Conservation (phyloP, 2,888 invertebrate species). For the Campoletis raptor region DNA sequence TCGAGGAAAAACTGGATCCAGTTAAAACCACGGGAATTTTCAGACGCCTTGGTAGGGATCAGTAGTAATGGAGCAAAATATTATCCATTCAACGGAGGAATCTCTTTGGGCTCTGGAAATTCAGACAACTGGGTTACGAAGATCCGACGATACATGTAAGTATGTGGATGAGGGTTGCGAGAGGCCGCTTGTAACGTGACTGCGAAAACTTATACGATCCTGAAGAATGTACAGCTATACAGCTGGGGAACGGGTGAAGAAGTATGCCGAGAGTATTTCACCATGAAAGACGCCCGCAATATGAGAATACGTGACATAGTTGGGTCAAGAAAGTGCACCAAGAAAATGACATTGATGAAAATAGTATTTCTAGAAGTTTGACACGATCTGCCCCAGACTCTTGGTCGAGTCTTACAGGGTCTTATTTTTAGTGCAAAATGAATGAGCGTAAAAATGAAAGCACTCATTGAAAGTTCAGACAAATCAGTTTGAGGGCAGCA, state of each 20-base stretch:
- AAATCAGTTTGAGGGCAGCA: not conserved
- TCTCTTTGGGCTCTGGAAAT: slow-evolving; percentile 51
- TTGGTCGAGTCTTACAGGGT: not conserved
- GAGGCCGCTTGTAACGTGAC: slow-evolving; percentile 36
- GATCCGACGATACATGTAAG: slow-evolving; percentile 61
- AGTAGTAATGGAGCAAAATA: slow-evolving; percentile 57
- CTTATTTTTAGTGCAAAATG: not conserved
- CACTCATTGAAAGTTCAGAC: not conserved
- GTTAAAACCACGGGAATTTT: slow-evolving; percentile 13
- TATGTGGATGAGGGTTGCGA: slow-evolving; percentile 28
- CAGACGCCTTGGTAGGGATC: slow-evolving; percentile 38
- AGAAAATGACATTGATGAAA: slow-evolving; percentile 4
- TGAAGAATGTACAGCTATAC: slow-evolving; percentile 22
- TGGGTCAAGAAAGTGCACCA: slow-evolving; percentile 60
- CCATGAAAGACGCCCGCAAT: slow-evolving; percentile 58
- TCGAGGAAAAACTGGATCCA: slow-evolving; percentile 10
- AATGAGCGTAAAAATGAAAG: not conserved
- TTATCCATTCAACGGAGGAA: slow-evolving; percentile 50
- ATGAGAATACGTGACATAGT: slow-evolving; percentile 69
- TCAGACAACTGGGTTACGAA: slow-evolving; percentile 66
- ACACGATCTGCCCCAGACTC: not conserved
- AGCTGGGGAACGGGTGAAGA: slow-evolving; percentile 28
- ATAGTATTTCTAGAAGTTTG: slow-evolving; percentile 2
- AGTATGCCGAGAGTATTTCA: slow-evolving; percentile 65
- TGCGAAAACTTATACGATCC: slow-evolving; percentile 44